phyloP scores from a whole-genome alignment of 2,113 vertebrate species.

The Excalfactoria chinensis region DNA sequence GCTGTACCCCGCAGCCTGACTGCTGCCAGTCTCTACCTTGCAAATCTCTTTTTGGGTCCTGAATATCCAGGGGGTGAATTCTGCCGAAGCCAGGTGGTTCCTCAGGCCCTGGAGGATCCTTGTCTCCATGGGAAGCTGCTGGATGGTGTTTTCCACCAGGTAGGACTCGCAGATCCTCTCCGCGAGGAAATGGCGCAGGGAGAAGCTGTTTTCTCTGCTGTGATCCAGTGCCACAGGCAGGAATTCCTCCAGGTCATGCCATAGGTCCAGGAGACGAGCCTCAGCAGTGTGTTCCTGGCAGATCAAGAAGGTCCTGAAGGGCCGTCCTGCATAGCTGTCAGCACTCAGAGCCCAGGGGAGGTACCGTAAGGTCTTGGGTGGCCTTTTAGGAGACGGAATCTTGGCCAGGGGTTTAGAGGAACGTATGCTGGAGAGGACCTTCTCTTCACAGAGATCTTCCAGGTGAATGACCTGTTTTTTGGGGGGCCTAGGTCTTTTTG shows the following conservation, averaged over 20 bases:
- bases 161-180: constrained; percentile 71
- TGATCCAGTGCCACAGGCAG: constrained; percentile 43
- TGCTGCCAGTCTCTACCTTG: constrained; percentile 42
- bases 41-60: constrained; percentile 77
- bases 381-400: constrained; percentile 28
- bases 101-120: constrained; percentile 54
- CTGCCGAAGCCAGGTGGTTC: constrained; percentile 65
- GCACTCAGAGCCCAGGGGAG: constrained; percentile 77
- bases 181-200: constrained; percentile 53
- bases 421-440: background rate
- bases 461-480: background rate
- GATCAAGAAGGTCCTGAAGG: constrained; percentile 72
- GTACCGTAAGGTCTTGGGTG: constrained; percentile 1
- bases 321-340: constrained; percentile 66
- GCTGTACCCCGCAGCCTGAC: background rate
- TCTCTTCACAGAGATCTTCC: constrained; percentile 15
- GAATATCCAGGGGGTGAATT: constrained; percentile 76
- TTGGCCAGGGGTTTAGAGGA: constrained; percentile 16
- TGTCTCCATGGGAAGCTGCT: constrained; percentile 47
- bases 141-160: constrained; percentile 35
- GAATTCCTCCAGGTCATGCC: constrained; percentile 76
- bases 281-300: background rate
- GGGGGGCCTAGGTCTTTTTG: background rate
- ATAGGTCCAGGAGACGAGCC: constrained; percentile 71
- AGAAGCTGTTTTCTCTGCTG: constrained; percentile 54